phyloP scores from a whole-genome alignment of 2,888 invertebrate species.

The Drosophila sordidula region DNA sequence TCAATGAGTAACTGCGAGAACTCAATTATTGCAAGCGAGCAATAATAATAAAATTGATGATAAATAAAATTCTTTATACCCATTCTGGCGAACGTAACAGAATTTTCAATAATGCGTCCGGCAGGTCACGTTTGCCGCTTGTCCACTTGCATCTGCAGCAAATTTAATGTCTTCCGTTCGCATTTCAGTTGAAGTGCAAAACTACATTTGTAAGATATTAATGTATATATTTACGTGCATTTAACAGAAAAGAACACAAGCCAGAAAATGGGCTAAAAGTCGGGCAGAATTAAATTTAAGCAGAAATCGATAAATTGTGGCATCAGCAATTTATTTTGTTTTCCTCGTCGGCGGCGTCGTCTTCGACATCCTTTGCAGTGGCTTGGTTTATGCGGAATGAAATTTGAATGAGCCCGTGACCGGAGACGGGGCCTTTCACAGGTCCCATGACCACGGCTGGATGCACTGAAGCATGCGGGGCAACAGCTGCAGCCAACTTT shows the following conservation, averaged over 20 bases:
- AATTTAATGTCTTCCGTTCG: slow-evolving; percentile 50
- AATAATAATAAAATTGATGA: slow-evolving; percentile 31
- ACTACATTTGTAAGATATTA: slow-evolving; percentile 4
- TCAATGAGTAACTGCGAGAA: slow-evolving; percentile 8
- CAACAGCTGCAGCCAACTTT: slow-evolving; percentile 66
- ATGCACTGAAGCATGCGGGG: slow-evolving; percentile 48
- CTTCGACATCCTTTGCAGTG: slow-evolving; percentile 52
- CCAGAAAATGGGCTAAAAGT: slow-evolving; percentile 38
- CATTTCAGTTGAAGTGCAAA: slow-evolving; percentile 37
- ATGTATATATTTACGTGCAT: slow-evolving; percentile 8
- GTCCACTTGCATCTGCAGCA: slow-evolving; percentile 29
- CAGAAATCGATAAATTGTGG: slow-evolving; percentile 39
- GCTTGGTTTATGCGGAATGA: slow-evolving; percentile 62
- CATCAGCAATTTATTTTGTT: slow-evolving; percentile 35
- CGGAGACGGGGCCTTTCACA: slow-evolving; percentile 8
- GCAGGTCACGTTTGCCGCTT: slow-evolving; percentile 25
- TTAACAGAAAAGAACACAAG: slow-evolving; percentile 15
- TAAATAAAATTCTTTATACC: slow-evolving; percentile 15
- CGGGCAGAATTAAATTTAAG: slow-evolving; percentile 38
- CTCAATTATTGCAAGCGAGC: slow-evolving; percentile 11
- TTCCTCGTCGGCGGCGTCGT: slow-evolving; percentile 8
- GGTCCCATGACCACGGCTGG: slow-evolving; percentile 15
- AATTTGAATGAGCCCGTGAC: slow-evolving; percentile 55
- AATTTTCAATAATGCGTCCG: slow-evolving; percentile 33
- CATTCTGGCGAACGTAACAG: slow-evolving; percentile 23